A percentile compares a stretch with the other conserved stretches of the same genome.
phyloP scores from a whole-genome alignment of 2,113 vertebrate species.

The Loxodonta africana region DNA sequence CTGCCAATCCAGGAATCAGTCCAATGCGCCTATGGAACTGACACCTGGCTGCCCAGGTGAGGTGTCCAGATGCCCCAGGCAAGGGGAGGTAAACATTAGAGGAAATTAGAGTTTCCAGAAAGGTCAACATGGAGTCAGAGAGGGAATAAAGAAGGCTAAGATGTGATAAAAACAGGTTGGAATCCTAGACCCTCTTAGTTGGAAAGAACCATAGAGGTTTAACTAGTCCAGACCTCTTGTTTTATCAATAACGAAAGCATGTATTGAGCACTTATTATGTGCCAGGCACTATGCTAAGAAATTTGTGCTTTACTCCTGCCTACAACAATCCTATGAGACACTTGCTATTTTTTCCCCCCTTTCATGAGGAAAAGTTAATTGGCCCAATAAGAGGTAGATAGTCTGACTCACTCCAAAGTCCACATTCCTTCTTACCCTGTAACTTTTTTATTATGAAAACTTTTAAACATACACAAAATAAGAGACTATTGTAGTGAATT shows the following conservation, averaged over 20 bases:
- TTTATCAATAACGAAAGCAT: background rate
- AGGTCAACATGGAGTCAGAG: background rate
- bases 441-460: background rate
- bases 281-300: background rate
- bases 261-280: background rate
- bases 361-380: background rate
- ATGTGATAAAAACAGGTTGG: background rate
- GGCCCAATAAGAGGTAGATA: background rate
- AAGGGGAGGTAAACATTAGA: background rate
- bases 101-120: slow-evolving; percentile 64
- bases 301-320: background rate
- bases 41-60: slow-evolving; percentile 66
- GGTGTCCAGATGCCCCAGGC: slow-evolving; percentile 31
- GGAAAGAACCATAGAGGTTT: background rate
- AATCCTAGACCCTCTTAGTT: background rate
- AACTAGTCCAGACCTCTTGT: background rate
- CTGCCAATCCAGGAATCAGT: slow-evolving; percentile 68
- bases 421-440: background rate
- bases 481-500: background rate
- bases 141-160: background rate
- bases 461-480: background rate
- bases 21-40: slow-evolving; percentile 24
- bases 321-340: background rate
- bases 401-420: background rate
- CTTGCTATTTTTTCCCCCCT: background rate